Evolutionary conservation across 2,888 invertebrate genomes (phyloP), one percentile per base, ranked within the genome.

Genomic region (Perizoma flavofasciatum): DNA sequence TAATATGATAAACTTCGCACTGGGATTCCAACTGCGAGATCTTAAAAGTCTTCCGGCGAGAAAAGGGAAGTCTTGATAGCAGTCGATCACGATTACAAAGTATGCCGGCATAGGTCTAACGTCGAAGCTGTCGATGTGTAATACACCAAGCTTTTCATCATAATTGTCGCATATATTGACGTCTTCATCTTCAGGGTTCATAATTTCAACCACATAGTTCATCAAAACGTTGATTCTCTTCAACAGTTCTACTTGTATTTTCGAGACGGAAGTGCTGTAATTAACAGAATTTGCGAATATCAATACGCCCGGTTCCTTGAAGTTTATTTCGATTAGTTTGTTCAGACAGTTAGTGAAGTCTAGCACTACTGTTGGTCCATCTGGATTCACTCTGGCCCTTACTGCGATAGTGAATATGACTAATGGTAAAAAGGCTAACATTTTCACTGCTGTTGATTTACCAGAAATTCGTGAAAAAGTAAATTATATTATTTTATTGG

Each of bases 11-110:
- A 89, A 85, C 54, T 82, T 79, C 0, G 88, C 89, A 40, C 68
- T 69, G 5, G 91, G 89, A 58, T 89, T 89, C 91, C 91, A 91
- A 61, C 74, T 83, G n/a, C 81, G 73, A 1, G 83, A 76, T 34
- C 79, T 70, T 4, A 84, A 72, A 4, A 89, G 55, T 71, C 82
- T 82, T 56, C 75, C 76, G 0, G 79, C 73, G 7, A 85, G 59
- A 10, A 70, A 66, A 6, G 75, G 77, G 48, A 89, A 88, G 35
- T 87, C 84, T 33, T 72, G 59, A 47, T 77, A 81, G 40, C 66
- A 72, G 9, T 86, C 83, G 5, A 88, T 72, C 9, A 90, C 74
- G 8, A 88, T 73, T 0, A 90, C 57, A 53, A 82, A 86, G 66
- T 89, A 90, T 52, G 82, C 76, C 4, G 88, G 86, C 40, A 63